Percentiles rank a stretch among this genome's conserved stretches.
Evolutionary conservation across 2,113 vertebrate species (phyloP).

Genomic region (Conger conger): DNA sequence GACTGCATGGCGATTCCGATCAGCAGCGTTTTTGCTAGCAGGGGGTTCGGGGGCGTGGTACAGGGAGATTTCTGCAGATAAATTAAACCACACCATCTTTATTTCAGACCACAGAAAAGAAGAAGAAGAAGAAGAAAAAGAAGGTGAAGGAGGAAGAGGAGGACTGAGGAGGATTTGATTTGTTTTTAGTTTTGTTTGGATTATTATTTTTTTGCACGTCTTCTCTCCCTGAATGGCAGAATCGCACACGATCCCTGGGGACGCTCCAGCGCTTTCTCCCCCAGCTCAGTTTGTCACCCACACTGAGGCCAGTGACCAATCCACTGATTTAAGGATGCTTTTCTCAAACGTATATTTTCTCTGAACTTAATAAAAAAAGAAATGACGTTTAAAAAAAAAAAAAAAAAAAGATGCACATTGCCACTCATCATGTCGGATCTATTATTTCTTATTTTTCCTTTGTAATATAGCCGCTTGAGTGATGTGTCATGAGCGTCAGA

Average conservation of each 20-base stretch:
- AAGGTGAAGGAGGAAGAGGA: conserved; percentile 60
- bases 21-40: too few relatives aligned
- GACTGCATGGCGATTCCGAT: too few relatives aligned
- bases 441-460: background rate
- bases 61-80: background rate
- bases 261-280: too few relatives aligned
- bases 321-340: too few relatives aligned
- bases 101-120: conserved; percentile 83
- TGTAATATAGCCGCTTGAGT: background rate
- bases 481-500: background rate
- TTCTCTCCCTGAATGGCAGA: background rate
- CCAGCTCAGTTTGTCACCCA: too few relatives aligned
- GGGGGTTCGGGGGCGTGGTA: too few relatives aligned
- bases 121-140: conserved; percentile 77
- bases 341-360: too few relatives aligned
- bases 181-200: conserved; percentile 35
- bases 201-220: conserved; percentile 17
- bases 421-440: background rate
- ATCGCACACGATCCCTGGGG: background rate
- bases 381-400: too few relatives aligned
- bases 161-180: conserved; percentile 40
- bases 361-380: too few relatives aligned
- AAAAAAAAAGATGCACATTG: background rate
- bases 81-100: conserved; percentile 12
- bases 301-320: too few relatives aligned